Evolutionary conservation across 2,113 vertebrate genomes (phyloP).

Genomic region (Pyrgilauda ruficollis): DNA sequence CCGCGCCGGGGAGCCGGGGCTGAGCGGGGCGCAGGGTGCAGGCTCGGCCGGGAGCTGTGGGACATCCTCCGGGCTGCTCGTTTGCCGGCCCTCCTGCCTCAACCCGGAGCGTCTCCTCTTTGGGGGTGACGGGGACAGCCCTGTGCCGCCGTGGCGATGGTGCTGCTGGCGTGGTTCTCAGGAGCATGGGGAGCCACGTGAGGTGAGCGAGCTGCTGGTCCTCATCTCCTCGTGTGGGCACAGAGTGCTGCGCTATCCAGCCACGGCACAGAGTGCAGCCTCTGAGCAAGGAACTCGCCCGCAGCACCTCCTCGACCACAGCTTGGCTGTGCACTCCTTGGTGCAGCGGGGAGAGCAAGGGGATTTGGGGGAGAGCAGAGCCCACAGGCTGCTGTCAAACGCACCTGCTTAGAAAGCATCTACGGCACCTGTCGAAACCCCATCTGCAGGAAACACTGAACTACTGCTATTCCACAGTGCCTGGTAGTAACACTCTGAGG

Average conservation of each 20-base stretch:
- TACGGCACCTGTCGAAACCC: neutral
- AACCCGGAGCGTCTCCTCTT: fast-evolving
- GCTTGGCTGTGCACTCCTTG: neutral
- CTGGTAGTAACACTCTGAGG: neutral
- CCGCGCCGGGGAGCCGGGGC: neutral
- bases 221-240: fast-evolving
- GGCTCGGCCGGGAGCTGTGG: neutral
- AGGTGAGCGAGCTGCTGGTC: neutral
- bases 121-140: fast-evolving
- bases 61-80: neutral
- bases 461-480: neutral
- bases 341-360: neutral
- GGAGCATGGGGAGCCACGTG: fast-evolving
- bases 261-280: neutral
- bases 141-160: fast-evolving
- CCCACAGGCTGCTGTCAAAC: neutral
- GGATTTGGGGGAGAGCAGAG: neutral
- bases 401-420: neutral
- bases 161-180: fast-evolving
- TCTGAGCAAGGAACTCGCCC: neutral
- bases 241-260: fast-evolving
- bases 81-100: neutral
- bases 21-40: neutral
- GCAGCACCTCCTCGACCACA: fast-evolving
- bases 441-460: neutral